Base-by-base conservation (phyloP, 2,113 vertebrate species). In the Puffinus mauretanicus region DNA sequence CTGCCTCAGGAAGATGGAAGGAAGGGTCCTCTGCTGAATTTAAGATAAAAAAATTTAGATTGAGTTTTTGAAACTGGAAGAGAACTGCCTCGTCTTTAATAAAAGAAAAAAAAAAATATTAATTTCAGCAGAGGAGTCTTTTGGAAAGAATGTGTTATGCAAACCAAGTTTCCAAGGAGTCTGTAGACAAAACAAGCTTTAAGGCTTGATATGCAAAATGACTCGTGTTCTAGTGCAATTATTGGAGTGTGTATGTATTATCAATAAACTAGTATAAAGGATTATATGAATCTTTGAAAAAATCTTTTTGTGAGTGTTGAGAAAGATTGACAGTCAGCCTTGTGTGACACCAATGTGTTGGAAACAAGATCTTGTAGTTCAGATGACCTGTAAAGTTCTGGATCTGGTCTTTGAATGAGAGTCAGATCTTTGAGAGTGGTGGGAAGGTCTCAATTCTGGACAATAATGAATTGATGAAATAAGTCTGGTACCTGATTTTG, bases 81-180 rank as follows among this genome's bases (percentile, higher is more conserved):
- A 34, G 25, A 61, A 38, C 22, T 67, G 25, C 16, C 17, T 86
- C 27, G 27, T 80, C 51, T 92, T 88, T 29, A 81, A 52, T 32
- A 38, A 27, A 90, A 70, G 15, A 55, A 25, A 77, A 62, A 76
- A 34, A 10, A 27, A 18, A 10, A 58, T 47, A 40, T 3, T 83
- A 60, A 83, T 90, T 92, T 87, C 69, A 87, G 62, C 61, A 72
- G 52, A 89, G 65, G 65, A 95, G 40, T 61, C 34, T 94, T 76
- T 58, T 79, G 72, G 83, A 92, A 96, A 88, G 81, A 93, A 73
- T 69, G 16, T 76, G 73, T 91, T 95, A 82, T 12, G 62, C 92
- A 96, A 94, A 90, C 77, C 30, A 42, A 57, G 90, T 96, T 95
- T 92, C 83, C 90, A 84, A 65, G 94, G 90, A 94, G 92, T 72